Conservation (phyloP, 2,888 invertebrate genomes). For the Erannis defoliaria region DNA sequence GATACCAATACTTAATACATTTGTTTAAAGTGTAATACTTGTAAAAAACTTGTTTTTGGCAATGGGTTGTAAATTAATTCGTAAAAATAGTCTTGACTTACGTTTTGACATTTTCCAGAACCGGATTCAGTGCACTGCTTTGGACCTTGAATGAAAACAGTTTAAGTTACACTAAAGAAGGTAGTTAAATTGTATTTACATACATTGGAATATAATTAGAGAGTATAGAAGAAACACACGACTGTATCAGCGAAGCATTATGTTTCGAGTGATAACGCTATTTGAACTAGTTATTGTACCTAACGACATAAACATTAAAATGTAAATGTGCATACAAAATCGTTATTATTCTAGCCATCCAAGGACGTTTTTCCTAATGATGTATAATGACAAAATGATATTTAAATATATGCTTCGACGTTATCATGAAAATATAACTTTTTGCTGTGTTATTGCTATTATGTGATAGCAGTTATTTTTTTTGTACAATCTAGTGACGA, state of each 20-base stretch:
- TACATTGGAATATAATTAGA: neutral
- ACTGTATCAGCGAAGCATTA: conserved; percentile 36
- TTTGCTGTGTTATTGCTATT: too few relatives aligned
- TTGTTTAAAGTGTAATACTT: too few relatives aligned
- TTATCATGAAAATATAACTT: neutral
- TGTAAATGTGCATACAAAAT: conserved; percentile 4
- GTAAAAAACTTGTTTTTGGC: too few relatives aligned
- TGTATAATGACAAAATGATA: neutral
- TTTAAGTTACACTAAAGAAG: neutral
- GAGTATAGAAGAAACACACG: conserved; percentile 27
- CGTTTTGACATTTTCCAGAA: conserved; percentile 42
- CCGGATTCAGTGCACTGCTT: conserved; percentile 33
- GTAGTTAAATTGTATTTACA: neutral
- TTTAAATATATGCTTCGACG: neutral
- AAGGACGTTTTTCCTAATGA: conserved; percentile 13
- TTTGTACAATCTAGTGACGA: too few relatives aligned
- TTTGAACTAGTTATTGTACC: conserved; percentile 20
- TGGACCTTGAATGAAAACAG: conserved; percentile 41
- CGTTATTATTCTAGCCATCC: conserved; percentile 1
- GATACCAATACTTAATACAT: too few relatives aligned
- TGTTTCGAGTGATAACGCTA: conserved; percentile 37
- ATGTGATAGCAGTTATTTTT: too few relatives aligned
- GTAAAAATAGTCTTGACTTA: too few relatives aligned
- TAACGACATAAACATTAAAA: conserved; percentile 16
- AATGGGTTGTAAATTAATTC: too few relatives aligned